Conservation (phyloP, 2,797 vertebrate species). For the Cercopithecus petaurista region DNA sequence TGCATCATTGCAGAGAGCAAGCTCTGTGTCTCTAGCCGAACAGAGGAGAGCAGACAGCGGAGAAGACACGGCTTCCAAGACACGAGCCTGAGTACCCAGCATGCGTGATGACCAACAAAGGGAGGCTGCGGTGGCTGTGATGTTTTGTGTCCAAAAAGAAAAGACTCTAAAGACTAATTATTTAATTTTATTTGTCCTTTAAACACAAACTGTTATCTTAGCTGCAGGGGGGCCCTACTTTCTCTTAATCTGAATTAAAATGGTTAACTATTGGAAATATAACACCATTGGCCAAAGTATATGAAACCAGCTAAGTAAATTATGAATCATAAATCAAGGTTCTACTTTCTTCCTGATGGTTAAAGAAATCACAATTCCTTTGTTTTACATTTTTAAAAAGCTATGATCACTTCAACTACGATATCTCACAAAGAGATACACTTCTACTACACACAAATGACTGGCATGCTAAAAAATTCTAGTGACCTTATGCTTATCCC, state of each 20-base stretch:
- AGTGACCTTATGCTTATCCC: neutral
- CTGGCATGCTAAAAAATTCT: neutral
- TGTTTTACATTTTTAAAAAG: neutral
- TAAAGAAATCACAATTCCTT: neutral
- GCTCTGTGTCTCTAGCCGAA: neutral
- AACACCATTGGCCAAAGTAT: neutral
- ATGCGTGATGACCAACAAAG: rapidly evolving
- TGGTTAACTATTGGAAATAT: neutral
- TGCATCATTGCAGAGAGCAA: neutral
- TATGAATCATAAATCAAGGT: neutral
- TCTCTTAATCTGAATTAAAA: neutral
- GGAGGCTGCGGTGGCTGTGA: neutral
- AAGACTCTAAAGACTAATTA: neutral
- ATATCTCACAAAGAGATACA: neutral
- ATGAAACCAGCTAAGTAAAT: neutral
- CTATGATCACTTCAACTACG: neutral
- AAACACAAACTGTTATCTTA: neutral
- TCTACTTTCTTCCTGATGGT: neutral
- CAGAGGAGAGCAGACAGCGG: neutral
- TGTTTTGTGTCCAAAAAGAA: neutral
- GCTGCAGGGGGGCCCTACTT: neutral
- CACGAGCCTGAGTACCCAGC: neutral
- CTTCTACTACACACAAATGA: neutral
- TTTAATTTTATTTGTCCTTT: neutral
- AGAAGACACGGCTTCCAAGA: neutral